Evolutionary conservation across 23 tunicate genomes (phyloP), one percentile per base, ranked within the genome.

Genomic region (Trididemnum miniatum): DNA sequence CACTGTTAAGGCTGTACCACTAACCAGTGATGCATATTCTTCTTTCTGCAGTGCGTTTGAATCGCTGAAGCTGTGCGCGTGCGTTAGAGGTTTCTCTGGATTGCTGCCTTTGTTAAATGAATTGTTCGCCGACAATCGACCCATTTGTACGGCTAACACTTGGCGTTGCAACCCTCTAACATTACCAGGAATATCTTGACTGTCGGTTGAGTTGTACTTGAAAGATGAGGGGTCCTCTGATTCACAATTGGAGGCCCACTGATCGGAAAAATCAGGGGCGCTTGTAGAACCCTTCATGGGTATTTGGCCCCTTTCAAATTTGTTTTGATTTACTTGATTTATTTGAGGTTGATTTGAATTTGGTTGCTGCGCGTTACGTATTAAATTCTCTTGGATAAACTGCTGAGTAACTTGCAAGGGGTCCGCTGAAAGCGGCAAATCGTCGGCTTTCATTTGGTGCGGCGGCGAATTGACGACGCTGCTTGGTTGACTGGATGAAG

Each of bases 41-140:
- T 82, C 86, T 0, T 66, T 26, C 35, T 34, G 34, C 26, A 34
- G 20, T 50, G 44, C 30, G 29, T 32, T 71, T 51, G 76, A 51
- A 31, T 67, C 78, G 63, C 81, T 73, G 72, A 85, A 73, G 66
- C 89, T 77, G 59, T 85, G 89, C 1, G 82, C 29, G 32, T 85
- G 82, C 12, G 27, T 27, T 3, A 65, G 20, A 1, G 35, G 64
- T 31, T 66, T 76, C 31, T 49, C 82, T 39, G 83, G 18, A 34
- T 54, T 79, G 26, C 90, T 86, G 4, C 90, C 90, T 50, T 86
- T 86, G 59, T 86, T 86, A 65, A 86, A 86, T 23, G 90, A 86
- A 51, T 36, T 86, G 72, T 71, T 79, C n/a, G 90, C 90, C 28
- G 90, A 86, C 0, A 79, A 22, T 9, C 77, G 81, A 0, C 90